Evolutionary conservation across 2,888 invertebrate species (phyloP).

Genomic region (Synergus itoensis): DNA sequence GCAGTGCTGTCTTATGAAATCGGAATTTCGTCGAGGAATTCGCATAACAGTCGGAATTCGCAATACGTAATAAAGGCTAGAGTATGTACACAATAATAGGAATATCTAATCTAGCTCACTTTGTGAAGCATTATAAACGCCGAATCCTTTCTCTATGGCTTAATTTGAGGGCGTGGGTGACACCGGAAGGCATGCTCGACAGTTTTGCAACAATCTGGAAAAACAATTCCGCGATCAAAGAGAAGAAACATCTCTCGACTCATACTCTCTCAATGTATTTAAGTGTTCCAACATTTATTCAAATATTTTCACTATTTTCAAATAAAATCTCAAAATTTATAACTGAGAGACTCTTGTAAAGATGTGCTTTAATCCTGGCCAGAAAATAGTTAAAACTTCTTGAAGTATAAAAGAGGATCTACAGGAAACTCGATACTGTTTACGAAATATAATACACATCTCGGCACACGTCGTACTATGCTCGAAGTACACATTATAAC

Average conservation of each 20-base stretch:
- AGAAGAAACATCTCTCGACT: background rate
- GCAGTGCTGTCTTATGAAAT: slow-evolving; percentile 34
- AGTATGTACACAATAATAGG: slow-evolving; percentile 19
- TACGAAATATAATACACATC: slow-evolving; percentile 32
- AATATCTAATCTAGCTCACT: slow-evolving; percentile 27
- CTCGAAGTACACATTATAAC: slow-evolving; percentile 2
- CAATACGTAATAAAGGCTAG: background rate
- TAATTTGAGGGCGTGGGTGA: slow-evolving; percentile 31
- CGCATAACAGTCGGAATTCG: slow-evolving; percentile 19
- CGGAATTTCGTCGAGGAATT: slow-evolving; percentile 33
- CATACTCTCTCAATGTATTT: background rate
- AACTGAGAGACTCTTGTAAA: background rate
- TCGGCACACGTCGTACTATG: background rate
- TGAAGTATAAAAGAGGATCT: slow-evolving; percentile 13
- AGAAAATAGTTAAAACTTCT: background rate
- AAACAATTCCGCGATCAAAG: background rate
- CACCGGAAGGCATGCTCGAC: slow-evolving; percentile 24
- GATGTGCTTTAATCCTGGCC: background rate
- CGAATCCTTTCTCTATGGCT: slow-evolving; percentile 28
- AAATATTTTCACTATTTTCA: background rate
- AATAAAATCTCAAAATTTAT: background rate
- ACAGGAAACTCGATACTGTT: slow-evolving; percentile 5
- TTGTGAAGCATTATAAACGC: slow-evolving; percentile 26
- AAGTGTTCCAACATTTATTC: background rate
- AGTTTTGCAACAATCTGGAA: slow-evolving; percentile 34